Base-by-base conservation (phyloP, 2,113 vertebrate genomes). In the Picathartes gymnocephalus region DNA sequence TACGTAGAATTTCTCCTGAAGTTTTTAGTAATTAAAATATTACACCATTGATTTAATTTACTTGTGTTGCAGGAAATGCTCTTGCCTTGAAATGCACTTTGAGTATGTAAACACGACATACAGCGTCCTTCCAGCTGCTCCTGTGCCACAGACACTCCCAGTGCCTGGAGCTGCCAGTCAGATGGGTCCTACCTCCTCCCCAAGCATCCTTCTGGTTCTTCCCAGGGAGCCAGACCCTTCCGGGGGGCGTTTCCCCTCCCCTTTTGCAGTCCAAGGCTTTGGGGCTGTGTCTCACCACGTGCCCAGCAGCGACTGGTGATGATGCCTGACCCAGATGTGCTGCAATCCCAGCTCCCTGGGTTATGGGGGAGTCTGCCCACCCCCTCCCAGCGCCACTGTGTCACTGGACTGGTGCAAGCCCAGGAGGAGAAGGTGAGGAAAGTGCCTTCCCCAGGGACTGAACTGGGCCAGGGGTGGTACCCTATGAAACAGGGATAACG, bases 11-110 rank as follows among this genome's bases (percentile, higher is more conserved):
- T 95, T 91, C 0, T 3, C 45, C 58, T 81, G 56, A 81, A 96
- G 60, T 76, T 93, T 95, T 86, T 35, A 48, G 58, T 53, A 89
- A 95, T 96, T 96, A 94, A 94, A 95, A 82, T 76, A 83, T 84
- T 88, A 70, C 70, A 57, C 19, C 15, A 15, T 4, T 54, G 50
- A 61, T 84, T 92, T 60, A 33, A 92, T 81, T 93, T 87, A 27
- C 62, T 82, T 54, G 40, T 65, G 60, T 80, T 88, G 80, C 50
- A 88, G 70, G 39, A 72, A 48, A 74, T 79, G 71, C 57, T 85
- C 82, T 57, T 71, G 84, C 65, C 72, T 93, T 64, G 61, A 73
- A 72, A 44, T 35, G 37, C 57, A 74, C 78, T 80, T 57, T 24
- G 86, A 96, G 84, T 68, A 77, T 50, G 66, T 5, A 62, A 87